A percentile compares a stretch with the other conserved stretches of the same genome.
Evolutionary conservation across 1,140 invertebrate genomes (phyloP).

Genomic region (Bombus terrestris): DNA sequence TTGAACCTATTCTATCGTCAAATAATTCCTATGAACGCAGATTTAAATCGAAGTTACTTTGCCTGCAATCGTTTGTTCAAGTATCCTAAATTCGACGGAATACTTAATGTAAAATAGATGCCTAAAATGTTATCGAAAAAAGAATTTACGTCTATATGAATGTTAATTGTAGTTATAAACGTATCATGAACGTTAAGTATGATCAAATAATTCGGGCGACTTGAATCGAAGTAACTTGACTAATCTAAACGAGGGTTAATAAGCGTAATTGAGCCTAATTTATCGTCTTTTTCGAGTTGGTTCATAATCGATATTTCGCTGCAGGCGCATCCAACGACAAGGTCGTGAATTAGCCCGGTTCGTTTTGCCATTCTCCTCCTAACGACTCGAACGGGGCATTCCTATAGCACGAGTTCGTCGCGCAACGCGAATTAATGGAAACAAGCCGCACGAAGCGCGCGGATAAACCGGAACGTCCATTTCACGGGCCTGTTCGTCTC

Average conservation of each 20-base stretch:
- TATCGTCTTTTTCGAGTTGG: constrained; percentile 49
- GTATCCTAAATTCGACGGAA: no score
- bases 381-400: constrained; percentile 45
- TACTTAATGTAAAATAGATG: no score
- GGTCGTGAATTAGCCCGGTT: constrained; percentile 61
- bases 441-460: constrained; percentile 40
- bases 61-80: no score
- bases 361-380: constrained; percentile 47
- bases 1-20: background rate
- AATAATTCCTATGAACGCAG: no score
- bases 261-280: constrained; percentile 50
- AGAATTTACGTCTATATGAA: background rate
- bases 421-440: constrained; percentile 63
- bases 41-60: no score
- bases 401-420: constrained; percentile 50
- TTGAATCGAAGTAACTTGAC: background rate
- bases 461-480: constrained; percentile 69
- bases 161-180: background rate
- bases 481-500: constrained; percentile 55
- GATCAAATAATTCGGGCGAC: background rate
- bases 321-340: constrained; percentile 49
- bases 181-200: no score
- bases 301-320: constrained; percentile 41
- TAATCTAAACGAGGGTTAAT: background rate
- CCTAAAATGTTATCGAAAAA: no score